These are phyloP conservation scores for Marcusenius ussheri DNA, from an alignment of 2,113 vertebrate species.

Conservation along the genomic window DNA sequence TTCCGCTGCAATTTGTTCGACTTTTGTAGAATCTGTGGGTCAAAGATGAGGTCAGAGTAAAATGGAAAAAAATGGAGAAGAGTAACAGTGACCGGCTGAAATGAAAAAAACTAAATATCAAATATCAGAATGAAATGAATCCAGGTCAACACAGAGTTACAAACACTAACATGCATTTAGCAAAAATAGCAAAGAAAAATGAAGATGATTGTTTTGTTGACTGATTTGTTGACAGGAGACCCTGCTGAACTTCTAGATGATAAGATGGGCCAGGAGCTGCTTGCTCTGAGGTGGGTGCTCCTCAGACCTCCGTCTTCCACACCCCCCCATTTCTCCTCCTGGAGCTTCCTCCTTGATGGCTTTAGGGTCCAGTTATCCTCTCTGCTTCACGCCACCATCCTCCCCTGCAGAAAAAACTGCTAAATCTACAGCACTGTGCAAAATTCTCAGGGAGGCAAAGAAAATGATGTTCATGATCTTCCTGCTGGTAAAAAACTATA, in stretches of 20 bases:
- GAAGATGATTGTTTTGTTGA: not conserved
- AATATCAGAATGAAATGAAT: not conserved
- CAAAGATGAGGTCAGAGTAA: not conserved
- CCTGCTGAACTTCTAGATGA: constrained; percentile 64
- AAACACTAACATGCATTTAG: not conserved
- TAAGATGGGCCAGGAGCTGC: constrained; percentile 64
- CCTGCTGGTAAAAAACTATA: not conserved
- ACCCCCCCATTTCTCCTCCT: not conserved
- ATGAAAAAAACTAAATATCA: not conserved
- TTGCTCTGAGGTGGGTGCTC: constrained; percentile 73
- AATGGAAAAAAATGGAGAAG: not conserved
- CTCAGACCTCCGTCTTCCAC: not conserved
- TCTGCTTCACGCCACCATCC: not conserved
- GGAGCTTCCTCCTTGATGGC: not conserved
- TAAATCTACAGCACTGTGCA: not conserved
- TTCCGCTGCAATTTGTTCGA: no score
- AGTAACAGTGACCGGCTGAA: not conserved
- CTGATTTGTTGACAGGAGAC: constrained; percentile 63
- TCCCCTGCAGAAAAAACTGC: not conserved
- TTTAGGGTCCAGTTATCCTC: not conserved
- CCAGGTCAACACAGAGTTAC: not conserved
- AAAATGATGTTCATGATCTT: not conserved
- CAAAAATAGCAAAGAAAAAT: not conserved
- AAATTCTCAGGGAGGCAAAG: not conserved
- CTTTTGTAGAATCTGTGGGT: not conserved